Base-by-base conservation (phyloP, 1,140 invertebrate species). In the Orchestia grillus region DNA sequence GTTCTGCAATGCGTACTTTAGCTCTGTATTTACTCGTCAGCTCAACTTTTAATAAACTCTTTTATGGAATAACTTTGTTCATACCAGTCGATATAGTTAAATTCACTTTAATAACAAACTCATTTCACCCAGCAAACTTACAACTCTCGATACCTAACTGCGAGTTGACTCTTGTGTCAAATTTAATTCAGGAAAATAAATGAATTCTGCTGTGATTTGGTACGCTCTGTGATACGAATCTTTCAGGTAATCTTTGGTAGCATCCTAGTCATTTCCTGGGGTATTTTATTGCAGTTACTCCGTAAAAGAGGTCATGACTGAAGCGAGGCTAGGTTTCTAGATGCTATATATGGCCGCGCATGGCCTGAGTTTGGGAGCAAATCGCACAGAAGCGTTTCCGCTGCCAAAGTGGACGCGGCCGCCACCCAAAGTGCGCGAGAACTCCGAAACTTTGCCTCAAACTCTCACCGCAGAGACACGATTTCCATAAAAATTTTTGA, bases 401-500 rank as follows among this genome's bases (percentile, higher is more conserved):
- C 43, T 40, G 43, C 44, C 44, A 42, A 94, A 94, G 44, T 94
- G 45, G 44, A 47, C n/a, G 44, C 44, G 23, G 92, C 44, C 4
- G 92, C 44, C 4, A 40, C 44, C 92, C 92, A 94, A 94, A 94
- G 92, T 94, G 43, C 40, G 36, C 92, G 43, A 45, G 92, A 94
- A 94, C 43, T 94, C 44, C 44, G 44, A 44, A 94, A 94, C 92
- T 94, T 94, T 36, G 19, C 28, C 43, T 40, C 92, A 94, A 94
- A 94, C 44, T 94, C 92, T 45, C 4, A 94, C 92, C 92, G 92
- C 92, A 44, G 92, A 94, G 92, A 94, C 92, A 94, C 47, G 92
- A 94, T 94, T 94, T 94, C 92, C 92, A 94, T 94, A 94, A 94
- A n/a, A 44, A 94, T 94, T 94, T 94, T 94, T 94, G 92, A 94